Conservation (phyloP, 2,797 vertebrate species). For the Pseudopleuronectes americanus region DNA sequence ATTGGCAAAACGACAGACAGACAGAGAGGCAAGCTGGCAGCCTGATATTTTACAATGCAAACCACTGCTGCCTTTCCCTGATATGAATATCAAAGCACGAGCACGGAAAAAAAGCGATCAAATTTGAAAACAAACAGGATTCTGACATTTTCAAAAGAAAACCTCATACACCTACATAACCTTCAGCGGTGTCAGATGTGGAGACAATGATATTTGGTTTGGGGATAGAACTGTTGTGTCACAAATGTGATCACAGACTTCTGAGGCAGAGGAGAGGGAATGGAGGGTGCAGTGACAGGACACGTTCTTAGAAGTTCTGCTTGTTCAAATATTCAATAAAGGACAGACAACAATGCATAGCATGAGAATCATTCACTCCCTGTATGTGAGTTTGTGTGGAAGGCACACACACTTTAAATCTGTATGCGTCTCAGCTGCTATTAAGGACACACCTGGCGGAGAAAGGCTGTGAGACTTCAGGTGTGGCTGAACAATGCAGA, state of each 20-base stretch:
- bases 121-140: constrained; percentile 56
- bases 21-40: constrained; percentile 19
- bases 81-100: constrained; percentile 51
- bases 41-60: constrained; percentile 54
- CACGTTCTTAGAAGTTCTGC: constrained; percentile 56
- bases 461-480: constrained; percentile 55
- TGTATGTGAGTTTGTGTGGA: not conserved
- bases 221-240: constrained; percentile 54
- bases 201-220: constrained; percentile 67
- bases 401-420: not conserved
- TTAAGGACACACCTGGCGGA: constrained; percentile 59
- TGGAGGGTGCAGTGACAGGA: constrained; percentile 33
- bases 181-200: constrained; percentile 53
- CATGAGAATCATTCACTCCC: constrained; percentile 22
- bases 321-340: constrained; percentile 77
- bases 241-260: constrained; percentile 59
- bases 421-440: constrained; percentile 24
- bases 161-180: constrained; percentile 50
- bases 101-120: constrained; percentile 8
- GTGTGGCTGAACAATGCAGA: constrained; percentile 48
- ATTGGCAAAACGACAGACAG: constrained; percentile 51
- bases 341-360: constrained; percentile 43
- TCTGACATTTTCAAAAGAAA: constrained; percentile 59
- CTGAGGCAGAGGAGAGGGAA: constrained; percentile 42
- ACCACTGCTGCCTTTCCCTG: constrained; percentile 33